Evolutionary conservation across 37 sponge, comb jelly and placozoan genomes (phyloP).

Genomic region (Aplysina aerophoba): DNA sequence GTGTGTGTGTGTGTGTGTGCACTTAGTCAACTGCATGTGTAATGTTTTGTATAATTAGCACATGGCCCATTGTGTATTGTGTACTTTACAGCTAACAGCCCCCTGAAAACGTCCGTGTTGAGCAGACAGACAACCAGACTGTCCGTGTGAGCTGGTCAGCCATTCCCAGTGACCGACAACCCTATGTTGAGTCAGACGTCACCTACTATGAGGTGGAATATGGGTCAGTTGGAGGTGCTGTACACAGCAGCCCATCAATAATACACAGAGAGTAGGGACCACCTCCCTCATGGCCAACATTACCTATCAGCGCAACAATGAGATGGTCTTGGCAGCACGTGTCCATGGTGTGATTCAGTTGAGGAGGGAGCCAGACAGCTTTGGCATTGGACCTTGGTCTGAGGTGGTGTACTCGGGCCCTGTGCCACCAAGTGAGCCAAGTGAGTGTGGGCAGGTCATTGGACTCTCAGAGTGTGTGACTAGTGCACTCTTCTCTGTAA

Average conservation of each 20-base stretch:
- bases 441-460: no score
- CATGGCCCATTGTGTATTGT: no score
- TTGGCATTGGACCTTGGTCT: background rate
- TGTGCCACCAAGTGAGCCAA: background rate
- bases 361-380: conserved; percentile 14
- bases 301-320: background rate
- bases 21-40: no score
- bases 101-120: background rate
- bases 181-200: background rate
- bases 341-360: conserved; percentile 7
- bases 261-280: no score
- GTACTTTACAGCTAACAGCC: background rate
- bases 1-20: no score
- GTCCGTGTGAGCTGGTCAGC: background rate
- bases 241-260: no score
- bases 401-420: background rate
- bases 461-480: no score
- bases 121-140: background rate
- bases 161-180: background rate
- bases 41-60: no score
- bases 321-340: background rate
- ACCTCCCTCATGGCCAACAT: background rate
- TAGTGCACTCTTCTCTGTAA: no score
- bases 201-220: conserved; percentile 25
- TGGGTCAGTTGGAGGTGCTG: no score